These are phyloP conservation scores for Megaceryle maxima DNA, from an alignment of 2,113 vertebrate genomes.

Conservation along the genomic window DNA sequence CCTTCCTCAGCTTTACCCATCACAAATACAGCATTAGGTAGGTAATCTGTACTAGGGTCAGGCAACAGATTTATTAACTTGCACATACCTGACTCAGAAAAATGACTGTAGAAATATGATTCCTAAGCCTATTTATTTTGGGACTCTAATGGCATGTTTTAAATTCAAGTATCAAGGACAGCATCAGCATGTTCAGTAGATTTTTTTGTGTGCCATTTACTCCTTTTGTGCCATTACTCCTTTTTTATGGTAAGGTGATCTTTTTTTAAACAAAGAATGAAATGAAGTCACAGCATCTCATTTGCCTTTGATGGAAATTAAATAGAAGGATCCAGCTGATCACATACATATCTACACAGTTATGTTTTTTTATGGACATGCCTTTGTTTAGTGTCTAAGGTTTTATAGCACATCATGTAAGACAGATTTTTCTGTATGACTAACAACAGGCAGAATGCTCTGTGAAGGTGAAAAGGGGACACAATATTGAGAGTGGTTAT, in stretches of 20 bases:
- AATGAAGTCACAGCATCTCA: neutral
- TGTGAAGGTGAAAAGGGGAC: neutral
- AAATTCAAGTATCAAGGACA: neutral
- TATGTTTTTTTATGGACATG: neutral
- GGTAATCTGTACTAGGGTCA: neutral
- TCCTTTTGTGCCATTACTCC: neutral
- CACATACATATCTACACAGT: neutral
- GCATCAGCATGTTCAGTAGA: neutral
- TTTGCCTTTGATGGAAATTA: neutral
- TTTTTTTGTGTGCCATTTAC: neutral
- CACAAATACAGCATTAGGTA: neutral
- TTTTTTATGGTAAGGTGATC: neutral
- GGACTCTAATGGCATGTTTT: neutral
- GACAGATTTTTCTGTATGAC: neutral
- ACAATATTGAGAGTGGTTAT: neutral
- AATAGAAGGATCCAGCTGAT: neutral
- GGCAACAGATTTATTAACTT: neutral
- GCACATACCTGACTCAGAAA: neutral
- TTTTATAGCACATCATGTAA: neutral
- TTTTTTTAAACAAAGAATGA: neutral
- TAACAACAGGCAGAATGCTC: neutral
- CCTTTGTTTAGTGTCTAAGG: neutral
- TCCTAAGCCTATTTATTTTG: neutral
- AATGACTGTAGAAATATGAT: neutral
- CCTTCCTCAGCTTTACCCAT: neutral